Conservation (phyloP, 2,888 invertebrate species). For the Papilio elwesi region DNA sequence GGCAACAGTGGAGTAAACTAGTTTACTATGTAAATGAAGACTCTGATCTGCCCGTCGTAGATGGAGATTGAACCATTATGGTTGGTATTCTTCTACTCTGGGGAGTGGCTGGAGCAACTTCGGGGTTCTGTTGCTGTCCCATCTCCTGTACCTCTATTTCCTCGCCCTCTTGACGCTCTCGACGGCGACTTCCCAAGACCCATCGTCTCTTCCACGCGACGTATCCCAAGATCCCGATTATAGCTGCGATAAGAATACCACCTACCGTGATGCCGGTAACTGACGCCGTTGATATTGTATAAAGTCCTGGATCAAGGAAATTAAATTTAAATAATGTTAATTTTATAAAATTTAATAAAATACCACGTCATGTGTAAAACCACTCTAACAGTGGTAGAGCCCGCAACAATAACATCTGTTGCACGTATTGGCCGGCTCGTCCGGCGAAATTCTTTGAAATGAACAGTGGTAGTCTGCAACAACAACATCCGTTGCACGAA, state of each 20-base stretch:
- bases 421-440: too few relatives aligned
- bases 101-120: slow-evolving; percentile 45
- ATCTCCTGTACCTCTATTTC: slow-evolving; percentile 59
- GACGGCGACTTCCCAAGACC: slow-evolving; percentile 55
- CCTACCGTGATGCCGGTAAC: slow-evolving; percentile 70
- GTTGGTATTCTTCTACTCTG: slow-evolving; percentile 50
- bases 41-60: slow-evolving; percentile 56
- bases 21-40: slow-evolving; percentile 49
- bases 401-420: too few relatives aligned
- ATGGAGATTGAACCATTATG: slow-evolving; percentile 63
- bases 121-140: slow-evolving; percentile 32
- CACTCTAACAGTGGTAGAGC: too few relatives aligned
- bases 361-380: too few relatives aligned
- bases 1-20: too few relatives aligned
- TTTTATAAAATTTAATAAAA: neutral
- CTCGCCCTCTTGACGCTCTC: slow-evolving; percentile 46
- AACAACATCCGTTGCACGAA: too few relatives aligned
- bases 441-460: too few relatives aligned
- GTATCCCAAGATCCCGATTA: slow-evolving; percentile 59
- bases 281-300: slow-evolving; percentile 75
- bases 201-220: slow-evolving; percentile 67
- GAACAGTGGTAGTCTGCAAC: too few relatives aligned
- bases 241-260: slow-evolving; percentile 55
- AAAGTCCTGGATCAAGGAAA: slow-evolving; percentile 60
- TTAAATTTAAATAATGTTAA: neutral